A percentile compares a stretch with the other conserved stretches of the same genome.
Evolutionary conservation across 2,113 vertebrate genomes (phyloP).

Genomic region (Pica pica): DNA sequence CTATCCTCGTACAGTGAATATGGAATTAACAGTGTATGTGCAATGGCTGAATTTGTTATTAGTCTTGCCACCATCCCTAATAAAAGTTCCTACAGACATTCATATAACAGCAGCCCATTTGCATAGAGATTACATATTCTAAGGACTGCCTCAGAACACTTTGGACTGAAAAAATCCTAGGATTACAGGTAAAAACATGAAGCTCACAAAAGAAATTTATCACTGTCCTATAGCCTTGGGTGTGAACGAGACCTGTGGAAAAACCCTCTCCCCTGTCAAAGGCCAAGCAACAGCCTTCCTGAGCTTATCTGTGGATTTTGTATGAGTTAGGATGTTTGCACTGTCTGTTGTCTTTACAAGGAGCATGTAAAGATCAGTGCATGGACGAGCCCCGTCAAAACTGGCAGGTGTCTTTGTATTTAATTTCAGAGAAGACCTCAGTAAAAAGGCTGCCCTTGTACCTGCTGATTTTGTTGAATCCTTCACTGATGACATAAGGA

Average conservation of each 20-base stretch:
- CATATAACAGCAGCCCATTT: neutral
- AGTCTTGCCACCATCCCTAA: neutral
- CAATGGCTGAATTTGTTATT: neutral
- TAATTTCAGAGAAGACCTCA: neutral
- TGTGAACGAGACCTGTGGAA: neutral
- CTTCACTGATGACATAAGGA: neutral
- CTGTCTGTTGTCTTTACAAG: neutral
- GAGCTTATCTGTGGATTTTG: neutral
- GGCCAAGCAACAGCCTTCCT: neutral
- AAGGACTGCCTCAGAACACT: neutral
- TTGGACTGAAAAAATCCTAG: neutral
- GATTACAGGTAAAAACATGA: neutral
- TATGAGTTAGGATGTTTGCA: neutral
- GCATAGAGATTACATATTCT: neutral
- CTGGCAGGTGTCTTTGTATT: neutral
- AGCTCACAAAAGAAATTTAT: neutral
- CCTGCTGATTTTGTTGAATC: neutral
- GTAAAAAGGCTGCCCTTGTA: neutral
- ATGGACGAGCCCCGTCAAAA: neutral
- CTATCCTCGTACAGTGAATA: accelerated
- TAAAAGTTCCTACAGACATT: neutral
- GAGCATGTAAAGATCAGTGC: neutral
- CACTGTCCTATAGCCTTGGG: neutral
- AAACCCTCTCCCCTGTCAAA: neutral
- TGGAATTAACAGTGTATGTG: neutral